Evolutionary conservation across 2,113 vertebrate genomes (phyloP).

Genomic region (Erythrocercus mccallii): DNA sequence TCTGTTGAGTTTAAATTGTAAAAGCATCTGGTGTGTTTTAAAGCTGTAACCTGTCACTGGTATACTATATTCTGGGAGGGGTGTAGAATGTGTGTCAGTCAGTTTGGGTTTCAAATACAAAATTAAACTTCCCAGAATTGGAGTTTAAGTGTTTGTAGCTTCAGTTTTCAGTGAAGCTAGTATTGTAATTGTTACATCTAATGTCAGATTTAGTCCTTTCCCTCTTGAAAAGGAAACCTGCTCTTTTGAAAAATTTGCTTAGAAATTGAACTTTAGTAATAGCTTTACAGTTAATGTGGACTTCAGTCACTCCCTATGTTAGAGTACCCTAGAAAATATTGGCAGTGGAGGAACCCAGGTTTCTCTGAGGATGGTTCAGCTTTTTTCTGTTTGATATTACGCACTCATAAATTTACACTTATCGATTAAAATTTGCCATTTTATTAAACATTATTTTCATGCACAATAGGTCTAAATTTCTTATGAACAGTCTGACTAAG

Average conservation of each 20-base stretch:
- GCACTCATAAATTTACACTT: conserved; percentile 76
- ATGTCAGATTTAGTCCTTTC: conserved; percentile 46
- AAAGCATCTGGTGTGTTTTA: conserved; percentile 40
- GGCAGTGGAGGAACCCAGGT: conserved; percentile 57
- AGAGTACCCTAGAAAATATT: conserved; percentile 14
- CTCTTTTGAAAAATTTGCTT: neutral
- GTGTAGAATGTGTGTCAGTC: neutral
- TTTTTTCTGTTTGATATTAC: conserved; percentile 76
- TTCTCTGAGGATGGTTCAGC: conserved; percentile 84
- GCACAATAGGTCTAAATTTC: conserved; percentile 70
- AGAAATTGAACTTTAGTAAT: conserved; percentile 31
- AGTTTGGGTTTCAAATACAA: neutral
- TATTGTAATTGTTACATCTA: conserved; percentile 39
- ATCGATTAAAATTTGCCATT: conserved; percentile 79
- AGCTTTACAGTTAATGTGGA: conserved; percentile 17
- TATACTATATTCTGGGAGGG: conserved; percentile 63
- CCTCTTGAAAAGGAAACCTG: conserved; percentile 29
- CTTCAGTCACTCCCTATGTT: conserved; percentile 19
- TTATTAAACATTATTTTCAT: conserved; percentile 76
- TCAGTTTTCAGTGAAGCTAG: conserved; percentile 54
- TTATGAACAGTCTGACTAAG: conserved; percentile 60
- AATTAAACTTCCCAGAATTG: neutral
- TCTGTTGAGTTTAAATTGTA: conserved; percentile 62
- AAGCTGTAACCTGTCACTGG: conserved; percentile 65
- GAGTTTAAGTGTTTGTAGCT: conserved; percentile 14